A percentile compares a stretch with the other conserved stretches of the same genome.
Evolutionary conservation across 2,113 vertebrate genomes (phyloP).

Genomic region (Lasiurus cinereus): DNA sequence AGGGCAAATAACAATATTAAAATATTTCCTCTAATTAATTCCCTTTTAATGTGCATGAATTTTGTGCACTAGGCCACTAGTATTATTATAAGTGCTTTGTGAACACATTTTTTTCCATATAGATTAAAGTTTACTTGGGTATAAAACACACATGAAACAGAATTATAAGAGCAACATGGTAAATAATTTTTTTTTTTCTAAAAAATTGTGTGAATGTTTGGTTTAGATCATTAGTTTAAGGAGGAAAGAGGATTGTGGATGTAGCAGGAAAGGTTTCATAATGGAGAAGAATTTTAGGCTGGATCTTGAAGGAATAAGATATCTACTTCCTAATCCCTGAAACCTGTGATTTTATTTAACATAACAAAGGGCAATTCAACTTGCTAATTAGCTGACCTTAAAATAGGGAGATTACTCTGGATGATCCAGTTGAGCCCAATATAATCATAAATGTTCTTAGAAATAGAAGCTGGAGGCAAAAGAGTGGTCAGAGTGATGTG

Average conservation of each 20-base stretch:
- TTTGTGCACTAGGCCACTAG: too few relatives aligned
- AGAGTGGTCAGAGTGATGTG: not conserved
- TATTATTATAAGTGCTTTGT: slow-evolving; percentile 30
- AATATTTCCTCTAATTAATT: too few relatives aligned
- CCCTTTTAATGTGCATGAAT: too few relatives aligned
- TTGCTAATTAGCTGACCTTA: not conserved
- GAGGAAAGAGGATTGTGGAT: not conserved
- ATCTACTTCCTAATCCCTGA: not conserved
- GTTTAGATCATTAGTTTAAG: not conserved
- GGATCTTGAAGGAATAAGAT: not conserved
- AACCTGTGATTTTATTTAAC: not conserved
- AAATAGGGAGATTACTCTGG: not conserved
- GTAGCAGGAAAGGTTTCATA: not conserved
- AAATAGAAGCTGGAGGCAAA: not conserved
- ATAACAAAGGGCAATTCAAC: not conserved
- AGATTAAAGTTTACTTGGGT: slow-evolving; percentile 37
- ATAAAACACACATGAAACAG: slow-evolving; percentile 12
- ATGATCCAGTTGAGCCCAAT: not conserved
- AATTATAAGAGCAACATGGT: not conserved
- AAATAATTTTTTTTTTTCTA: not conserved
- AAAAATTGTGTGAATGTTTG: slow-evolving; percentile 5
- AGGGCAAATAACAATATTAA: too few relatives aligned
- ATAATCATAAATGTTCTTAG: not conserved
- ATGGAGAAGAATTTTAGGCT: slow-evolving; percentile 29
- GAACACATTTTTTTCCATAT: not conserved